Conservation (phyloP, 1,140 invertebrate species). For the Cyphomyrmex costatus region DNA sequence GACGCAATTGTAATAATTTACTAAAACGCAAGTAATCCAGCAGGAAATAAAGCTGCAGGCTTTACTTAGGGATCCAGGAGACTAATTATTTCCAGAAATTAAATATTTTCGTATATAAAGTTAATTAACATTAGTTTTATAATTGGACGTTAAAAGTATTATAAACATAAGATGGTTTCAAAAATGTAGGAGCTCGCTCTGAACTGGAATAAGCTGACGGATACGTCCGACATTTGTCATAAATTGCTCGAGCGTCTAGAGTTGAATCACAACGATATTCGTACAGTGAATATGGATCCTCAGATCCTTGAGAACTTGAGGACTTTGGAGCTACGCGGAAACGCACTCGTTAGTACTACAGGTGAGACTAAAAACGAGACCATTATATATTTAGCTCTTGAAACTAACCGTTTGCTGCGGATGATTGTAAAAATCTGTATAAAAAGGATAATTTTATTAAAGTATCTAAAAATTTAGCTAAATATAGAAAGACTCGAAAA, state of each 20-base stretch:
- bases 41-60: no score
- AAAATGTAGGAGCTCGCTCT: conserved; percentile 57
- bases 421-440: not conserved
- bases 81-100: no score
- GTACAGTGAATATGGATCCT: conserved; percentile 44
- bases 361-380: not conserved
- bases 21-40: no score
- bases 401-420: not conserved
- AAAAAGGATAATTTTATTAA: no score
- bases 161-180: not conserved
- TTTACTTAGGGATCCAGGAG: no score
- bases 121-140: no score
- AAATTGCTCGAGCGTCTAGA: conserved; percentile 58
- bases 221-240: conserved; percentile 54
- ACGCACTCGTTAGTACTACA: conserved; percentile 56
- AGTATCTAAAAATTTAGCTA: no score
- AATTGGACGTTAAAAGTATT: no score
- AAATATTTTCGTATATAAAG: no score
- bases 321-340: conserved; percentile 66
- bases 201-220: conserved; percentile 63
- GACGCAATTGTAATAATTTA: no score
- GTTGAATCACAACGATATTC: conserved; percentile 65
- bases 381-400: not conserved
- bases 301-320: conserved; percentile 54
- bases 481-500: no score